Base-by-base conservation (phyloP, 92 coral and sea anemone species). In the Porites evermanni region DNA sequence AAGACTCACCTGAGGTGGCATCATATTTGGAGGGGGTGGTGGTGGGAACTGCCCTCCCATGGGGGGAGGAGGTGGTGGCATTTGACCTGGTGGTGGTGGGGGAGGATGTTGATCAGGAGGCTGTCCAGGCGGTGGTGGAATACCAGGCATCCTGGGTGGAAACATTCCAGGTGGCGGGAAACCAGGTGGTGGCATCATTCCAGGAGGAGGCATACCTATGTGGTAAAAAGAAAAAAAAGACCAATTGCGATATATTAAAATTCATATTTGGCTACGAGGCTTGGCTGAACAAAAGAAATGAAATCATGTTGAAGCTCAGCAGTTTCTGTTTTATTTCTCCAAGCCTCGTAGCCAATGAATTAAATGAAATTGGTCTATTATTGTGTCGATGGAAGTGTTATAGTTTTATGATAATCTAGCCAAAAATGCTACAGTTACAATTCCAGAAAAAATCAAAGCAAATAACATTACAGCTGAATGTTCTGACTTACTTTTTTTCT, bases 131-230 rank as follows among this genome's bases (percentile, higher is more conserved):
- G 87, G 87, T 50, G 87, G 88, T 52, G 92, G 95, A 77, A 86
- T 80, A 26, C 88, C 90, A 16, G 84, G 92, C 79, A 75, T 64
- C 29, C 84, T 50, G 70, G 79, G 85, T 72, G 89, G 93, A n/a
- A 91, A 91, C 94, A 96, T 92, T 26, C 96, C 96, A 59, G 90
- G 93, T 26, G 94, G 94, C 20, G 95, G 98, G 66, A 95, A 95
- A 32, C 94, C 98, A 19, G 97, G 96, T 53, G 98, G 98, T 7
- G 94, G 96, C 92, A 96, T 80, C 93, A 96, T 92, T 24, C 98
- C 98, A 20, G 95, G 96, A 32, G 94, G 94, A 13, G 95, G 95
- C 95, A 93, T 90, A 74, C 98, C 98, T 94, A 65, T n/a, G 79
- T 13, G 51, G 19, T 63, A 64, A 58, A 58, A 23, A 3, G 18